Base-by-base conservation (phyloP, 2,888 invertebrate species). In the Liodrosophila aerea region DNA sequence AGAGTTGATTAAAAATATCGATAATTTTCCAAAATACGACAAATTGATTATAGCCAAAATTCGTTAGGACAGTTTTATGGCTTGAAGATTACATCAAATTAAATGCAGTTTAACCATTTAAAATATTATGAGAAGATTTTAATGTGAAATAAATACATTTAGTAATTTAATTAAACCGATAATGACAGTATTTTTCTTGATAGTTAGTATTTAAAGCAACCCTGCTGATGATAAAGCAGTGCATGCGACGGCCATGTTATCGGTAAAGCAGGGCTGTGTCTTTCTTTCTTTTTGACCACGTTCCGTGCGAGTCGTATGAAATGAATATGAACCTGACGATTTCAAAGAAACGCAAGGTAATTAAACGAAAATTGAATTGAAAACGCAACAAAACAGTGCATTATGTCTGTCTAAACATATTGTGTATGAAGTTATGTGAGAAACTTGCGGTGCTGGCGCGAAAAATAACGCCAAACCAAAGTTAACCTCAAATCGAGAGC, bases 301-400 rank as follows among this genome's bases (percentile, higher is more conserved):
- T 90, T 90, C 88, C 76, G 81, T 85, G 82, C 86, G 86, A 87
- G 86, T 84, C 81, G 87, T 87, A 76, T 82, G 65, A 85, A 87
- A 85, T 86, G 88, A 90, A 88, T 56, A 90, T 90, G 89, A 90
- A 87, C 70, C 82, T 87, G 56, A 87, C 89, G 85, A 89, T 90
- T 89, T 90, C 90, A 4, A 90, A 90, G 88, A 90, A 90, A 89
- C 90, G 90, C 78, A 90, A 90, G 90, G 90, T 90, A 90, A 88
- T 50, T 80, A 63, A 44, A 31, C 45, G 39, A 51, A 72, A 62
- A 63, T 56, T 41, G 29, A 31, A 62, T 52, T 43, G 15, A 8
- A 58, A 56, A 41, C 41, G 8, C 4, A 7, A 1, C 0, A 18
- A 31, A 22, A 33, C 9, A 16, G n/a, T 49, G 30, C 39, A 7